phyloP scores from a whole-genome alignment of 2,113 vertebrate genomes.

The Paracanthobrama guichenoti region DNA sequence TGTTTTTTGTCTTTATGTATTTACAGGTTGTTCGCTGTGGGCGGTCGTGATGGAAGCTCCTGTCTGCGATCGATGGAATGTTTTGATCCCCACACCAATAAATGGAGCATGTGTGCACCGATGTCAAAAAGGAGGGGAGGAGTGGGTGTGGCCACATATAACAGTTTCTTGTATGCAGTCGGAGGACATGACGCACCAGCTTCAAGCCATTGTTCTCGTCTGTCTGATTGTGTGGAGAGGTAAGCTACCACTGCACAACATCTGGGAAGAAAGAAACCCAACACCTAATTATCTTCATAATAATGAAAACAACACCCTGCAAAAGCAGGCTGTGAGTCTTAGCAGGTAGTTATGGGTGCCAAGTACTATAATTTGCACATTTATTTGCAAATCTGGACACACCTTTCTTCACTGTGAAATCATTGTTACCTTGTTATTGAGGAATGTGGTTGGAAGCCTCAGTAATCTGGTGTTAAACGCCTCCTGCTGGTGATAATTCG shows the following conservation, averaged over 20 bases:
- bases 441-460: slow-evolving; percentile 34
- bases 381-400: slow-evolving; percentile 29
- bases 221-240: slow-evolving; percentile 95
- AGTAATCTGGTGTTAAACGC: slow-evolving; percentile 59
- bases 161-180: slow-evolving; percentile 90
- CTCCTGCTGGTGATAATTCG: slow-evolving; percentile 67
- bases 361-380: slow-evolving; percentile 22
- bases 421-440: slow-evolving; percentile 35
- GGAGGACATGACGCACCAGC: slow-evolving; percentile 93
- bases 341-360: background rate
- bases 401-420: background rate
- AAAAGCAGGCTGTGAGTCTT: background rate
- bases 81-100: slow-evolving; percentile 97
- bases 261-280: background rate
- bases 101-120: slow-evolving; percentile 90
- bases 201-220: slow-evolving; percentile 91
- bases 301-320: background rate
- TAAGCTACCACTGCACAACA: slow-evolving; percentile 57
- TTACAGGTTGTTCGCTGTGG: slow-evolving; percentile 89
- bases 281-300: background rate
- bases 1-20: background rate
- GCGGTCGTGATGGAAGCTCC: slow-evolving; percentile 93
- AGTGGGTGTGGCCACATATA: slow-evolving; percentile 90
- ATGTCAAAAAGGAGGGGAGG: slow-evolving; percentile 95
- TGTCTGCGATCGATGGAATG: slow-evolving; percentile 96